These are phyloP conservation scores for Pegoplata infirma DNA, from an alignment of 2,888 invertebrate genomes.

Conservation along the genomic window DNA sequence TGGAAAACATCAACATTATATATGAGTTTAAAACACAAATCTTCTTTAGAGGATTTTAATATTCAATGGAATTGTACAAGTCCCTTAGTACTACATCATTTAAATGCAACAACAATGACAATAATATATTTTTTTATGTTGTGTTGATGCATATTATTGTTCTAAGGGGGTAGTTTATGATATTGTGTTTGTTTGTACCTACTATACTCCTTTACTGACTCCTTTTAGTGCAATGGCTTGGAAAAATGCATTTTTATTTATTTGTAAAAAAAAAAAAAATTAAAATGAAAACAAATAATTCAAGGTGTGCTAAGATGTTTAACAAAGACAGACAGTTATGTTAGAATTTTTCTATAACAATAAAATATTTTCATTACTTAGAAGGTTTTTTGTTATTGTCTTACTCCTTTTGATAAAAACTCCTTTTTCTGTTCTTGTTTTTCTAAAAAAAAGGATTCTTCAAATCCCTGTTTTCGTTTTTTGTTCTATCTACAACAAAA, in stretches of 20 bases:
- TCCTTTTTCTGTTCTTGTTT: constrained; percentile 5
- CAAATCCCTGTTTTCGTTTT: background rate
- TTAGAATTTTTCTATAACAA: constrained; percentile 43
- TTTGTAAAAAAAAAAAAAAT: no score
- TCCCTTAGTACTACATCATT: no score
- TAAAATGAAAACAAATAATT: constrained; percentile 36
- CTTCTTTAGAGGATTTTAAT: constrained; percentile 11
- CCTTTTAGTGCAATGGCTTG: constrained; percentile 42
- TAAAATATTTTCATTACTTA: constrained; percentile 49
- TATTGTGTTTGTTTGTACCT: no score
- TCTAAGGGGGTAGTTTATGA: constrained; percentile 44
- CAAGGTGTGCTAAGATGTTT: constrained; percentile 60
- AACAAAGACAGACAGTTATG: background rate
- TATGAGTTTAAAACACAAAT: background rate
- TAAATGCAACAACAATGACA: constrained; percentile 3
- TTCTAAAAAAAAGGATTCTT: background rate
- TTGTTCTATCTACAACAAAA: constrained; percentile 1
- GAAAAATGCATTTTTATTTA: constrained; percentile 57
- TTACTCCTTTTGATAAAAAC: constrained; percentile 7
- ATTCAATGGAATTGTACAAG: constrained; percentile 31
- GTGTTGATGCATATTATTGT: constrained; percentile 2
- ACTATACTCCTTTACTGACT: constrained; percentile 38
- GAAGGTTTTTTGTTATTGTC: background rate
- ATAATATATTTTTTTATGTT: constrained; percentile 16
- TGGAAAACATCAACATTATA: background rate